Evolutionary conservation across 2,113 vertebrate genomes (phyloP).

Genomic region (Brienomyrus brachyistius): DNA sequence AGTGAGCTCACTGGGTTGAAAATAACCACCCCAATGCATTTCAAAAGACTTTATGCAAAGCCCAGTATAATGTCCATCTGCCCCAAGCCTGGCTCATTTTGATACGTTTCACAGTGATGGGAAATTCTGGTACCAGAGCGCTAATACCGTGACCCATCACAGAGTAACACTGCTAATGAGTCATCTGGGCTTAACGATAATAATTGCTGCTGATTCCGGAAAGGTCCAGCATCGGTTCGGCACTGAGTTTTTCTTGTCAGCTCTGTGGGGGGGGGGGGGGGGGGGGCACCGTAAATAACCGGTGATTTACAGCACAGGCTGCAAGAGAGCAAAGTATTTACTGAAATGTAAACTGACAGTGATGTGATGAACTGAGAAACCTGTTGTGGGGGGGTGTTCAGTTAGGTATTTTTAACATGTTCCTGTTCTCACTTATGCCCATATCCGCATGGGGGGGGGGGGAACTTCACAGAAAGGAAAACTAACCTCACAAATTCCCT

Average conservation of each 20-base stretch:
- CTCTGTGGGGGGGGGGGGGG: not conserved
- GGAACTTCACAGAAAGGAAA: not conserved
- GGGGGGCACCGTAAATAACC: no score
- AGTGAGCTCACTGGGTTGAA: not conserved
- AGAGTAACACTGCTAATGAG: not conserved
- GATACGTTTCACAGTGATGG: not conserved
- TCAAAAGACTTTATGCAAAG: not conserved
- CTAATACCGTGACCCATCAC: not conserved
- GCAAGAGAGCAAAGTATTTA: not conserved
- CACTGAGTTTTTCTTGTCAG: not conserved
- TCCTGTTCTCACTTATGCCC: not conserved
- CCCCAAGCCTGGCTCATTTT: not conserved
- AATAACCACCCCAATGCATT: not conserved
- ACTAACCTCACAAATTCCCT: not conserved
- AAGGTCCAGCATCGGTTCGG: not conserved
- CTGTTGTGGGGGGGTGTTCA: not conserved
- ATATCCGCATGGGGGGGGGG: not conserved
- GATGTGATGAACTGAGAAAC: not conserved
- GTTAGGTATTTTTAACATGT: not conserved
- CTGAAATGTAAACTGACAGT: not conserved
- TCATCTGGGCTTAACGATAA: not conserved
- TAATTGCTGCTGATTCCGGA: not conserved
- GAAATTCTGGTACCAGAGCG: not conserved
- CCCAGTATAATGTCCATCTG: not conserved
- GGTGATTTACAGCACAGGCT: not conserved